phyloP scores from a whole-genome alignment of 1,140 invertebrate genomes.

The Pinna nobilis region DNA sequence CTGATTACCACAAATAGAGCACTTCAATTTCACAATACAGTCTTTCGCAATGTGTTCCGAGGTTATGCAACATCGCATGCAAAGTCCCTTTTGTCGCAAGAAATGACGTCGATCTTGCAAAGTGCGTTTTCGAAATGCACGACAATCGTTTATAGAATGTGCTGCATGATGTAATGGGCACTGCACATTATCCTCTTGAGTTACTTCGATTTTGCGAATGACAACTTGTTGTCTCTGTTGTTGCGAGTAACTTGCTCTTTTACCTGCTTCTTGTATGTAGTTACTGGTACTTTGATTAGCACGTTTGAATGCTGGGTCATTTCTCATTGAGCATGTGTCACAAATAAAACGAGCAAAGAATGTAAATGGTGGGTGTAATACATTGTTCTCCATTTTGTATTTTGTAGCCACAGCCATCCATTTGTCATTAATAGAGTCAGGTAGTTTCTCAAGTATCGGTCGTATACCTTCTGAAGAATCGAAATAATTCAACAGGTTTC shows the following conservation, averaged over 20 bases:
- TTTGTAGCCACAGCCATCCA: conserved; percentile 12
- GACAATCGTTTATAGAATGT: conserved; percentile 2
- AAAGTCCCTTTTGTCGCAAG: conserved; percentile 5
- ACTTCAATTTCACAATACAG: conserved; percentile 3
- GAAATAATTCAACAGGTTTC: conserved; percentile 3
- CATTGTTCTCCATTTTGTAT: conserved; percentile 20
- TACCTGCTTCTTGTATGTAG: background rate
- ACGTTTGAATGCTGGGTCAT: conserved; percentile 27
- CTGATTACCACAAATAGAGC: conserved; percentile 9
- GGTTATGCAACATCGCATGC: background rate
- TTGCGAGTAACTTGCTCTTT: background rate
- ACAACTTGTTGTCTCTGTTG: background rate
- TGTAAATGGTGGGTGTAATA: conserved; percentile 18
- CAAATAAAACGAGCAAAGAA: conserved; percentile 18
- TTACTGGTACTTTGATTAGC: background rate
- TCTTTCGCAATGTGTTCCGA: background rate
- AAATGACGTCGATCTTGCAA: conserved; percentile 1
- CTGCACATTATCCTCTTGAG: background rate
- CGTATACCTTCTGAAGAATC: conserved; percentile 13
- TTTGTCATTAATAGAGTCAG: conserved; percentile 28
- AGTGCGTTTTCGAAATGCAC: background rate
- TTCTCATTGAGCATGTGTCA: conserved; percentile 1
- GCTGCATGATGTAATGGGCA: conserved; percentile 3
- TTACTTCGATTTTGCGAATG: background rate
- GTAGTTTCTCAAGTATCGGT: conserved; percentile 23